Base-by-base conservation (phyloP, 2,797 vertebrate species). In the Sebastes cheni region DNA sequence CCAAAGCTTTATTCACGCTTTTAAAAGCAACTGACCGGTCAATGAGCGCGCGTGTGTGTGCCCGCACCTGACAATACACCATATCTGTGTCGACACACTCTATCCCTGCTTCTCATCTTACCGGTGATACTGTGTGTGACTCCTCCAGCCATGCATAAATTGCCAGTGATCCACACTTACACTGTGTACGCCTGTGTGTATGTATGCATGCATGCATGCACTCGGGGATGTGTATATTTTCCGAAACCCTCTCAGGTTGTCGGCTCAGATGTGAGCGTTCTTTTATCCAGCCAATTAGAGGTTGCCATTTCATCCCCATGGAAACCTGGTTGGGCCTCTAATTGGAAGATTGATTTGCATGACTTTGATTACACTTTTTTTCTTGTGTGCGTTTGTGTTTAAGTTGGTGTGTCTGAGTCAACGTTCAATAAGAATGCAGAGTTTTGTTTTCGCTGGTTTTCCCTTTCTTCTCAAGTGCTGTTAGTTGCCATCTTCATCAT, bases 341-440 rank as follows among this genome's bases (percentile, higher is more conserved):
- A 96, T 95, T 95, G 93, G 93, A 75, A 81, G 84, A 86, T 71
- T 79, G 80, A 96, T 96, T 95, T 96, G 93, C 94, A 95, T 95
- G 73, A 88, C 93, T 96, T 96, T 95, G 94, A 95, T 94, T 91
- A 81, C 13, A 77, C 81, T 73, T 83, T 87, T 83, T 56, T 30
- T 55, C 9, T 10, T 32, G 1, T 62, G 27, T 39, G 67, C 46
- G 71, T 68, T 71, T 75, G 72, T 89, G 84, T 86, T 88, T 78
- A 77, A 67, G 75, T 89, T 77, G 74, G 56, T 81, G 72, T 77
- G 72, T 39, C n/a, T 82, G 64, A 71, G 59, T 65, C 46, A 1
- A 73, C 29, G 25, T 73, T 90, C 32, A 74, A 25, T 80, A 60
- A 61, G 69, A 86, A 46, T 18, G 71, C 72, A 66, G 58, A 36